phyloP scores from a whole-genome alignment of 2,888 invertebrate species.

The Nemoura dubitans region DNA sequence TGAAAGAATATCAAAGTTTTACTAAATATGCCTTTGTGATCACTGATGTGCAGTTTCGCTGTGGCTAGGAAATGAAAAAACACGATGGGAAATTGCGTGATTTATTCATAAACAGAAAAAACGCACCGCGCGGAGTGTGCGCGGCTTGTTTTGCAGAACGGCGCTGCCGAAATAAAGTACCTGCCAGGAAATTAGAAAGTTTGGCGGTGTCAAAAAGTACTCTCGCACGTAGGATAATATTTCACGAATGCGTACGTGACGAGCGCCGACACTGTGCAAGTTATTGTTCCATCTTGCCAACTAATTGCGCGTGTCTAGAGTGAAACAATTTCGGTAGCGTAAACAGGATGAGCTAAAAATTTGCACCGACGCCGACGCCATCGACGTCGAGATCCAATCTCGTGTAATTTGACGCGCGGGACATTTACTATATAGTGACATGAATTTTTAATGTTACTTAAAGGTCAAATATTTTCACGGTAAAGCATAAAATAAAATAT shows the following conservation, averaged over 20 bases:
- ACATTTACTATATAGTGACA: background rate
- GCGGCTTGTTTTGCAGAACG: background rate
- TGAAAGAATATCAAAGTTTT: background rate
- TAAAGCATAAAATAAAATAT: background rate
- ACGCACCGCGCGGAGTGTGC: background rate
- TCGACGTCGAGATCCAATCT: background rate
- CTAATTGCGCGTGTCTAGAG: background rate
- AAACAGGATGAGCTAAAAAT: background rate
- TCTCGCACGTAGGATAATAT: background rate
- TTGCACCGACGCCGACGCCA: no score
- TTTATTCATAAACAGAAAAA: background rate
- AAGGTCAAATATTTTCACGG: background rate
- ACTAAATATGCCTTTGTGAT: background rate
- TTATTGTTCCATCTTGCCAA: background rate
- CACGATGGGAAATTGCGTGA: background rate
- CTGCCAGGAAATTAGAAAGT: background rate
- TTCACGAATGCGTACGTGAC: background rate
- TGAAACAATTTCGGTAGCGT: background rate
- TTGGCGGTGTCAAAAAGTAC: background rate
- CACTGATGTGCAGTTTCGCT: background rate
- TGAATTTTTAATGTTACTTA: background rate
- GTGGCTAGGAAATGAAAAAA: background rate
- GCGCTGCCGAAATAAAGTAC: background rate
- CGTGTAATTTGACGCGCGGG: background rate
- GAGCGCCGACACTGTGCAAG: background rate